Base-by-base conservation (phyloP, 2,797 vertebrate species). In the Paramormyrops hopkinsi region DNA sequence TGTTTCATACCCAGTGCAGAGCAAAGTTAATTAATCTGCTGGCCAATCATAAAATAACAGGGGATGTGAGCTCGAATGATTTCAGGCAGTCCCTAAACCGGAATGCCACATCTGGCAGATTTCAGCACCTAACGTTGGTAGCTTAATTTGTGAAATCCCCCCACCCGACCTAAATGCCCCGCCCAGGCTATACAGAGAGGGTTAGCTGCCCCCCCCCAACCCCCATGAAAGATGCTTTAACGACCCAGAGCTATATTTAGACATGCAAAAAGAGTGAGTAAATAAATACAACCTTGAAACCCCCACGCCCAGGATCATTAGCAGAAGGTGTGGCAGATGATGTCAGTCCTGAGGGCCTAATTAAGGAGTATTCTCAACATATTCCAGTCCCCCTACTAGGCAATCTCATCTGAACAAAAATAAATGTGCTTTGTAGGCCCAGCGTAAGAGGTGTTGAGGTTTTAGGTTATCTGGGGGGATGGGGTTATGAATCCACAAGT, bases 301-400 rank as follows among this genome's bases (percentile, higher is more conserved):
- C 73, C 73, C 33, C 53, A 56, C 53, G 51, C 85, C 51, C 51
- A n/a, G 53, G n/a, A 59, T 56, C 93, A 93, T 96, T 95, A 96
- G 96, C 95, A 95, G 94, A 94, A 93, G 94, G 93, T 94, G 93
- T 94, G 95, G 94, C 95, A 96, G 95, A 95, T 92, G 92, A 94
- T 90, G 93, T 93, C 94, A 95, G 92, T 94, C 93, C 94, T 92
- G 87, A 91, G 93, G 94, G 92, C 93, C 93, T 96, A 95, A 96
- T 96, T 96, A 96, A 93, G 92, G 91, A 92, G 93, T 91, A 93
- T 93, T 94, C 93, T 91, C 93, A 92, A 94, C 93, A 93, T 94
- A 93, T 92, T 92, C 48, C 90, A 92, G 86, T 89, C 89, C 17
- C 69, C 89, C 90, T 89, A 84, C 88, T 19, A 65, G 88, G 88